phyloP scores from a whole-genome alignment of 1,140 invertebrate genomes.

The Calycopis cecrops region DNA sequence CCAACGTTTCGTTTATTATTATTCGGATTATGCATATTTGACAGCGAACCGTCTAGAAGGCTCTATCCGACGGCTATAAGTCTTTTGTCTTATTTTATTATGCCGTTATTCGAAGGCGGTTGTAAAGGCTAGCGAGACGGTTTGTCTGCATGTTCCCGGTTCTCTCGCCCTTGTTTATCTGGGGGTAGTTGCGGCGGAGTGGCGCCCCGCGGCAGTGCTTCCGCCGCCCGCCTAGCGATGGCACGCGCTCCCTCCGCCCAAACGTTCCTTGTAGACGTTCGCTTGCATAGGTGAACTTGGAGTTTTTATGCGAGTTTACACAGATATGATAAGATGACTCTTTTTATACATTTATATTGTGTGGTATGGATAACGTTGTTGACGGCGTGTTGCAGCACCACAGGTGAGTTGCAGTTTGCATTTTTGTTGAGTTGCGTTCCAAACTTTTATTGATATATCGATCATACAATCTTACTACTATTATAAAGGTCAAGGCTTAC shows the following conservation, averaged over 20 bases:
- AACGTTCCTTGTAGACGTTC: constrained; percentile 30
- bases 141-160: constrained; percentile 68
- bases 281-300: constrained; percentile 49
- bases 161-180: constrained; percentile 70
- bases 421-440: constrained; percentile 56
- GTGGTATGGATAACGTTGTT: constrained; percentile 61
- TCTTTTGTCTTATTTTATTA: constrained; percentile 70
- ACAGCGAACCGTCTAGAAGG: constrained; percentile 39
- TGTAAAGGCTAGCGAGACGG: constrained; percentile 67
- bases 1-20: constrained; percentile 37
- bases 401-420: constrained; percentile 66
- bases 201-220: constrained; percentile 66
- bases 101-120: constrained; percentile 47
- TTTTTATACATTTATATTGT: constrained; percentile 71
- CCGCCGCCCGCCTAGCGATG: constrained; percentile 54
- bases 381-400: constrained; percentile 54
- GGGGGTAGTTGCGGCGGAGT: constrained; percentile 55
- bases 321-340: constrained; percentile 58
- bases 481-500: not conserved
- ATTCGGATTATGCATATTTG: constrained; percentile 45
- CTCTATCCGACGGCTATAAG: constrained; percentile 47
- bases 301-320: constrained; percentile 33
- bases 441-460: constrained; percentile 31
- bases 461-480: constrained; percentile 4
- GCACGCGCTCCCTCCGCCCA: constrained; percentile 45